These are phyloP conservation scores for Cyanoderma ruficeps DNA, from an alignment of 2,113 vertebrate genomes.

Conservation along the genomic window DNA sequence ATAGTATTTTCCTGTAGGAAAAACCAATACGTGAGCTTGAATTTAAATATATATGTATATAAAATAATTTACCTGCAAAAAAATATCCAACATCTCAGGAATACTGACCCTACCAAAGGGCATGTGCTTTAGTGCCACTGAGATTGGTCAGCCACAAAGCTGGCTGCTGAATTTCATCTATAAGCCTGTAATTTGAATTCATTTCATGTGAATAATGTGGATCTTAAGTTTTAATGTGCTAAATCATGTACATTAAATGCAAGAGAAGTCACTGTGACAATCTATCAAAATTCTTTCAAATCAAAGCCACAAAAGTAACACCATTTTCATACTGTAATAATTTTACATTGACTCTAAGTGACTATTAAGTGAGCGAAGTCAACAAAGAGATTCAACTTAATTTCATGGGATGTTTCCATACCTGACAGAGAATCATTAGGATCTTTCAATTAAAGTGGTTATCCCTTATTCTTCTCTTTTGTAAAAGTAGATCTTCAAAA, in stretches of 20 bases:
- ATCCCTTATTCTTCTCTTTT: neutral
- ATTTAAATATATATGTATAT: neutral
- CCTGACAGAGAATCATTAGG: neutral
- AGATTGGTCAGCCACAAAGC: neutral
- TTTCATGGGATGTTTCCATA: neutral
- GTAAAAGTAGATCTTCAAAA: neutral
- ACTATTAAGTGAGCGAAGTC: neutral
- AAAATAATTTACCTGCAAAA: neutral
- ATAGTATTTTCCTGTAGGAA: neutral
- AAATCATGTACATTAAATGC: neutral
- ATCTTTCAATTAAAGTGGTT: neutral
- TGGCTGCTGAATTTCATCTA: neutral
- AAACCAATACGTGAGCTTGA: neutral
- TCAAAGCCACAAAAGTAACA: neutral
- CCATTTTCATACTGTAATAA: neutral
- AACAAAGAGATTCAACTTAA: neutral
- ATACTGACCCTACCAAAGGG: fast-evolving
- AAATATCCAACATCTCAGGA: neutral
- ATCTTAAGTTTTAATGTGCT: neutral
- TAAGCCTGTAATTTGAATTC: neutral
- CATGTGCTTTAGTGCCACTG: neutral
- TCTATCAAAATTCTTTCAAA: neutral
- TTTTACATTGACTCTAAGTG: neutral
- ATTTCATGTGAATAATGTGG: neutral
- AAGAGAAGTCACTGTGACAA: neutral